Base-by-base conservation (phyloP, 2,113 vertebrate genomes). In the Mormoops blainvillei region DNA sequence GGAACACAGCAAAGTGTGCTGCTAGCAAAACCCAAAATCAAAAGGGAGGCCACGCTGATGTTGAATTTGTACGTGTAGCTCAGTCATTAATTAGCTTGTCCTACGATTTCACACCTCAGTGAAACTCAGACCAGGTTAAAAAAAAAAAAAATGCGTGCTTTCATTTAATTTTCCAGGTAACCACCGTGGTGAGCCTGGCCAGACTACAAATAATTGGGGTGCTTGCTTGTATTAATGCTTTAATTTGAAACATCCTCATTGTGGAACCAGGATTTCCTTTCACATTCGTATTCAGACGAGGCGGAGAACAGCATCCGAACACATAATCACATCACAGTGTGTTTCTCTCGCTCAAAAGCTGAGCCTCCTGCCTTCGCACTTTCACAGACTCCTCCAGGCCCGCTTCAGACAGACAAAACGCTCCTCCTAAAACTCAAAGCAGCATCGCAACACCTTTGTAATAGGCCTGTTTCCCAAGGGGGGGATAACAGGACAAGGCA, bases 361-460 rank as follows among this genome's bases (percentile, higher is more conserved):
- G 73, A 94, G 91, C 93, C 68, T 95, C 76, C 95, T 91, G 91
- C 86, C 89, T 96, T 89, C 61, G 90, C 68, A 94, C 71, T 93
- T 94, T 48, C 65, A 38, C 91, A 96, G 77, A 54, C 87, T 95
- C 91, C 97, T 96, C 93, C 77, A 97, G 95, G 93, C 86, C 95
- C 20, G 43, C 95, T 98, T 97, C 96, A 97, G 97, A 97, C 95
- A 93, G 91, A 93, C 92, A 95, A 83, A 94, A 92, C 93, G 81
- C 73, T 94, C 91, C 95, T 97, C 94, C 94, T 94, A 81, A 97
- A 97, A 96, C 93, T 97, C 97, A 97, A 96, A 97, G 97, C 92
- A 93, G 94, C 90, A 95, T 95, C 89, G 7, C 43, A 73, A 97
- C 97, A 98, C 97, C 97, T 97, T 96, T 95, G 91, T 97, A 97